Conservation (phyloP, 2,797 vertebrate genomes). For the Pyrrhura leucotis region DNA sequence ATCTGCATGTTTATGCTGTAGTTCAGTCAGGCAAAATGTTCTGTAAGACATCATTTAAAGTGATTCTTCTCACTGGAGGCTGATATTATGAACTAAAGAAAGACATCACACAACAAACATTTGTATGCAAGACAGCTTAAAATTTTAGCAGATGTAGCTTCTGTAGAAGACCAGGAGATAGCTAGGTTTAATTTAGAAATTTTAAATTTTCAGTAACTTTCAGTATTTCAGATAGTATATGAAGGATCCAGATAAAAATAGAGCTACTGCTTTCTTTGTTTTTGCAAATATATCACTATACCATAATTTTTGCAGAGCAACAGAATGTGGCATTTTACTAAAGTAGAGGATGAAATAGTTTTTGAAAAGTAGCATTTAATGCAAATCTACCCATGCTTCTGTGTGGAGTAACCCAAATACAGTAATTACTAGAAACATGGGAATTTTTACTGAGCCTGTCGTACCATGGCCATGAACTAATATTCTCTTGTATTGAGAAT, state of each 20-base stretch:
- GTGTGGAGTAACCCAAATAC: neutral
- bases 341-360: neutral
- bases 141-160: neutral
- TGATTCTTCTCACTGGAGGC: neutral
- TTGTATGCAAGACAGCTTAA: neutral
- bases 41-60: neutral
- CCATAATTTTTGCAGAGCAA: neutral
- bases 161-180: neutral
- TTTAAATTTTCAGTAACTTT: slow-evolving; percentile 1
- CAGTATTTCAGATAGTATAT: neutral
- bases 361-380: neutral
- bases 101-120: neutral
- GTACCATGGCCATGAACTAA: neutral
- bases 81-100: neutral
- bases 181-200: slow-evolving; percentile 2
- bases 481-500: neutral
- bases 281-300: neutral
- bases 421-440: neutral
- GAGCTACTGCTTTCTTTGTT: neutral
- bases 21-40: neutral
- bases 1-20: neutral
- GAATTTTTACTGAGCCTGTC: neutral
- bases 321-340: neutral
- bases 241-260: neutral
- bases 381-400: neutral